These are phyloP conservation scores for Papilio polyxenes DNA, from an alignment of 1,140 invertebrate genomes.

Conservation along the genomic window DNA sequence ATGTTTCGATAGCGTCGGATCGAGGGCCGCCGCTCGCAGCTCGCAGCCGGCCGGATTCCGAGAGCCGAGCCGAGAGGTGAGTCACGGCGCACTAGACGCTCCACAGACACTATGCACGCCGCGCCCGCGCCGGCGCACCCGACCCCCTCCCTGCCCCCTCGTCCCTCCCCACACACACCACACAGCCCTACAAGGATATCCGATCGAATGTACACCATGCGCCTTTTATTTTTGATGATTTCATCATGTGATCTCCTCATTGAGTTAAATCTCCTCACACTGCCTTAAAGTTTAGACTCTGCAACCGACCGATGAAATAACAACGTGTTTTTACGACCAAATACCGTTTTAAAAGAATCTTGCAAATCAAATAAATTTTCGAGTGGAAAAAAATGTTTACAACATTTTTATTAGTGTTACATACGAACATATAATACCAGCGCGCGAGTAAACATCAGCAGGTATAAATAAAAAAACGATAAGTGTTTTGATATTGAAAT, in stretches of 20 bases:
- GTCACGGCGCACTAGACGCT: conserved; percentile 70
- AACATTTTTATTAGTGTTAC: conserved; percentile 33
- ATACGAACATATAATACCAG: not conserved
- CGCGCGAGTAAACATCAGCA: conserved; percentile 2
- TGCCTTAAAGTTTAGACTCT: not conserved
- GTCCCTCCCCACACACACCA: too few relatives aligned
- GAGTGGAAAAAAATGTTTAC: conserved; percentile 21
- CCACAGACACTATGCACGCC: conserved; percentile 65
- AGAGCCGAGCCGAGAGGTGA: conserved; percentile 63
- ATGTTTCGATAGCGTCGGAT: conserved; percentile 48
- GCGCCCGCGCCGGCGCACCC: conserved; percentile 42
- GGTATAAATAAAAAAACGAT: conserved; percentile 28
- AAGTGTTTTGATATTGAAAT: conserved; percentile 33
- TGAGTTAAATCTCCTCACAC: conserved; percentile 45
- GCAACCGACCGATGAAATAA: not conserved
- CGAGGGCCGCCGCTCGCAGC: conserved; percentile 50
- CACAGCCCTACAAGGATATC: conserved; percentile 51
- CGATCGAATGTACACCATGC: conserved; percentile 45
- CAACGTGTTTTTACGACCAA: not conserved
- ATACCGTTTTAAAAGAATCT: conserved; percentile 25
- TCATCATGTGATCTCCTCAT: conserved; percentile 47
- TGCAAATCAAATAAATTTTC: conserved; percentile 23
- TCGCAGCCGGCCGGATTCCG: conserved; percentile 58
- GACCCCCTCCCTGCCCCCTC: too few relatives aligned
- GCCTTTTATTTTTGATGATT: conserved; percentile 42